Evolutionary conservation across 2,888 invertebrate genomes (phyloP).

Genomic region (Drosophila paracracens): DNA sequence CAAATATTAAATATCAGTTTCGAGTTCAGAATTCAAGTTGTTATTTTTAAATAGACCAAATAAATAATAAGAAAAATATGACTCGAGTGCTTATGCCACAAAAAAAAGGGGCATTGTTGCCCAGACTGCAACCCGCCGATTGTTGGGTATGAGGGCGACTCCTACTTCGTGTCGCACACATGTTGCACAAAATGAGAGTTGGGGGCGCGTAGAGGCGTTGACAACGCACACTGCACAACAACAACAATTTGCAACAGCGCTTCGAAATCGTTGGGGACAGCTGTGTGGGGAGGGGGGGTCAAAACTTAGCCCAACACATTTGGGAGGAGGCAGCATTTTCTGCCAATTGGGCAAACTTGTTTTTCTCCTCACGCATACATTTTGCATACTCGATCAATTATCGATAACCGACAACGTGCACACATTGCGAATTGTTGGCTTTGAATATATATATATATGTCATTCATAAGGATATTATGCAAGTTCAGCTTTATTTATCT

Average conservation of each 20-base stretch:
- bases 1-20: background rate
- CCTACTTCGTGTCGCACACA: conserved; percentile 44
- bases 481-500: background rate
- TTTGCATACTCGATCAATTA: conserved; percentile 33
- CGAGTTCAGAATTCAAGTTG: background rate
- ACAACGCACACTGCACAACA: conserved; percentile 14
- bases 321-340: background rate
- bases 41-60: background rate
- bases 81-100: background rate
- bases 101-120: background rate
- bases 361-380: conserved; percentile 1
- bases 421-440: background rate
- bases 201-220: background rate
- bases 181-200: conserved; percentile 45
- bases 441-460: background rate
- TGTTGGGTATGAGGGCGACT: conserved; percentile 5
- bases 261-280: conserved; percentile 34
- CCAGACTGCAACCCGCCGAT: background rate
- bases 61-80: background rate
- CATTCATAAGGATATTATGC: background rate
- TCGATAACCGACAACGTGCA: conserved; percentile 19
- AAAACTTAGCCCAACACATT: conserved; percentile 23
- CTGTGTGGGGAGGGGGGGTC: conserved; percentile 9
- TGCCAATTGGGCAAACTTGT: conserved; percentile 30
- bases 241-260: conserved; percentile 32